A percentile compares a stretch with the other conserved stretches of the same genome.
Evolutionary conservation across 2,113 vertebrate genomes (phyloP).

Genomic region (Oreochromis niloticus): DNA sequence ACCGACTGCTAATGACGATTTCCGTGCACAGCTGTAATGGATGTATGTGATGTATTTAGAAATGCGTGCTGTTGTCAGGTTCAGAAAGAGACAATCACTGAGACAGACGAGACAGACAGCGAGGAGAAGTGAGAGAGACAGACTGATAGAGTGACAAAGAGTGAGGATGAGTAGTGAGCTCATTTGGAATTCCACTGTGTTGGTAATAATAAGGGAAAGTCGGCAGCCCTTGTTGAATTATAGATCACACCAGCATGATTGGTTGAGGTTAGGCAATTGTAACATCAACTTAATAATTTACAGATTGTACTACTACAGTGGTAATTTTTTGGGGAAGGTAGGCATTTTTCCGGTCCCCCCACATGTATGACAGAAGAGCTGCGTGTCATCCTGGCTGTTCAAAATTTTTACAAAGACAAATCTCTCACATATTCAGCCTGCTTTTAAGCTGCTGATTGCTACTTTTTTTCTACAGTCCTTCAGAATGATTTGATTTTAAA

Average conservation of each 20-base stretch:
- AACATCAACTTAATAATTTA: constrained; percentile 72
- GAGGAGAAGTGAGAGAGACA: constrained; percentile 12
- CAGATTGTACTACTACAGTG: constrained; percentile 65
- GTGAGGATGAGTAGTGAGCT: constrained; percentile 28
- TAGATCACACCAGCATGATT: constrained; percentile 69
- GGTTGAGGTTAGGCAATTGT: constrained; percentile 71
- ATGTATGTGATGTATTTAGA: constrained; percentile 35
- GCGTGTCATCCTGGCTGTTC: neutral
- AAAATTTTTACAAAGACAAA: neutral
- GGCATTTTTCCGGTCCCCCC: neutral
- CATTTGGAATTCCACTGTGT: constrained; percentile 59
- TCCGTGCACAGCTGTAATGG: constrained; percentile 14
- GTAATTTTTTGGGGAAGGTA: constrained; percentile 57
- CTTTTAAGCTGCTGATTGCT: neutral
- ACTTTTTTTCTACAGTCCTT: neutral
- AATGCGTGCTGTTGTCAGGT: constrained; percentile 34
- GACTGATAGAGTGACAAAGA: constrained; percentile 42
- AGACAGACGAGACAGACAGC: constrained; percentile 25
- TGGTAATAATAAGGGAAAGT: constrained; percentile 68
- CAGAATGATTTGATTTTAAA: neutral
- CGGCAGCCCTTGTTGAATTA: constrained; percentile 70
- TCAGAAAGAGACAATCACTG: constrained; percentile 25
- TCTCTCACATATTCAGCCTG: neutral
- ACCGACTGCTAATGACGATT: constrained; percentile 30
- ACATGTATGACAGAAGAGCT: neutral